A percentile compares a stretch with the other conserved stretches of the same genome.
phyloP scores from a whole-genome alignment of 2,888 invertebrate species.

The Eremobia ochroleuca region DNA sequence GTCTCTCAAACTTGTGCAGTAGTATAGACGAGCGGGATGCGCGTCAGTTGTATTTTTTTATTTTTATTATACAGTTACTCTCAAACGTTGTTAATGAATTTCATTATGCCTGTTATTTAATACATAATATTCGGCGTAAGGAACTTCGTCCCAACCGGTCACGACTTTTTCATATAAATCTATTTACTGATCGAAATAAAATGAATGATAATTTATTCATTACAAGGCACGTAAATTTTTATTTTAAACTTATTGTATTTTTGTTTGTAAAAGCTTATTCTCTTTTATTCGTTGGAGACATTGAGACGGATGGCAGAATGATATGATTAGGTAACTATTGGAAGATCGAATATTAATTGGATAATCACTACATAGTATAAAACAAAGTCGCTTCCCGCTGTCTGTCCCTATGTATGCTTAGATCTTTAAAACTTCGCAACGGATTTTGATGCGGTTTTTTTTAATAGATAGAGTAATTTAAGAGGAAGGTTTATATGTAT shows the following conservation, averaged over 20 bases:
- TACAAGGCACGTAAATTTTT: slow-evolving; percentile 71
- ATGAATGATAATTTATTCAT: slow-evolving; percentile 52
- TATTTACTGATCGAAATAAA: slow-evolving; percentile 43
- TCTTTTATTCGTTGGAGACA: slow-evolving; percentile 33
- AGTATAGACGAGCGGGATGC: not conserved
- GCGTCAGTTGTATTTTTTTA: not conserved
- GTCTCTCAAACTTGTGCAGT: not conserved
- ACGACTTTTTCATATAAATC: not conserved
- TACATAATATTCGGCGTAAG: not conserved
- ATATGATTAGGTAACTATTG: slow-evolving; percentile 9
- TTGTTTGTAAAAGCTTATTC: slow-evolving; percentile 58
- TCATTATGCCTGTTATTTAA: not conserved
- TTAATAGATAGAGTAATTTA: too few species aligned
- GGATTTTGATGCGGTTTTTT: too few species aligned
- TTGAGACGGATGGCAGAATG: slow-evolving; percentile 37
- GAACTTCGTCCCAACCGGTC: not conserved
- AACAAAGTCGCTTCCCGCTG: too few species aligned
- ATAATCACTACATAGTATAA: too few species aligned
- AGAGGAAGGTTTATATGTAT: too few species aligned
- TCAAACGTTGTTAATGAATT: not conserved
- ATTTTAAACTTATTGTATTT: slow-evolving; percentile 60
- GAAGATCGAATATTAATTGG: not conserved
- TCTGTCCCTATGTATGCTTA: too few species aligned
- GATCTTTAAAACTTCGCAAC: too few species aligned
- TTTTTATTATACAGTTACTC: not conserved